Evolutionary conservation across 2,113 vertebrate species (phyloP).

Genomic region (Bufo bufo): DNA sequence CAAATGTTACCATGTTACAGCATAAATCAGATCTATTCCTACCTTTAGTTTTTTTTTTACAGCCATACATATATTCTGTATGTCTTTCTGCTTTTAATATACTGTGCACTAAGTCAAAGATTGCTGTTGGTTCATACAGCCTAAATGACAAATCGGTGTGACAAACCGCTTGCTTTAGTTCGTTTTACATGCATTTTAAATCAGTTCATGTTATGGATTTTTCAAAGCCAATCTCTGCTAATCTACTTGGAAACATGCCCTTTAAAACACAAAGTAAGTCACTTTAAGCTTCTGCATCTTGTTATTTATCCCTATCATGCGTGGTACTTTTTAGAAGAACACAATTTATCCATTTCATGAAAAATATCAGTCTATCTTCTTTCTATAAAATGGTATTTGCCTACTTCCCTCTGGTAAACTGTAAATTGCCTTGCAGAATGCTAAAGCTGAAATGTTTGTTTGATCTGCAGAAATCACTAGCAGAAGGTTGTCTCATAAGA

Average conservation of each 20-base stretch:
- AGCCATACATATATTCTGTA: background rate
- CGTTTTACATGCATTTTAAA: conserved; percentile 41
- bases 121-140: conserved; percentile 15
- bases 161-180: conserved; percentile 41
- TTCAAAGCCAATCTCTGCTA: conserved; percentile 34
- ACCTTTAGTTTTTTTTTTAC: background rate
- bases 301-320: conserved; percentile 45
- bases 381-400: conserved; percentile 51
- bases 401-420: conserved; percentile 54
- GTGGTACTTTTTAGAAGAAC: background rate
- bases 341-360: conserved; percentile 14
- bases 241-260: conserved; percentile 25
- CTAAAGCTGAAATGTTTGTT: conserved; percentile 43
- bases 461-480: conserved; percentile 50
- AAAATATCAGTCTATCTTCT: conserved; percentile 51
- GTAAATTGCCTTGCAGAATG: conserved; percentile 47
- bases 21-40: background rate
- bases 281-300: background rate
- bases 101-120: conserved; percentile 28
- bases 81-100: conserved; percentile 29
- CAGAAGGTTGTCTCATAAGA: conserved; percentile 52
- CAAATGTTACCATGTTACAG: conserved; percentile 16
- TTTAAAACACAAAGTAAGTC: conserved; percentile 33
- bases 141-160: conserved; percentile 24
- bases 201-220: conserved; percentile 25